phyloP scores from a whole-genome alignment of 2,113 vertebrate species.

The Odontophorus gujanensis region DNA sequence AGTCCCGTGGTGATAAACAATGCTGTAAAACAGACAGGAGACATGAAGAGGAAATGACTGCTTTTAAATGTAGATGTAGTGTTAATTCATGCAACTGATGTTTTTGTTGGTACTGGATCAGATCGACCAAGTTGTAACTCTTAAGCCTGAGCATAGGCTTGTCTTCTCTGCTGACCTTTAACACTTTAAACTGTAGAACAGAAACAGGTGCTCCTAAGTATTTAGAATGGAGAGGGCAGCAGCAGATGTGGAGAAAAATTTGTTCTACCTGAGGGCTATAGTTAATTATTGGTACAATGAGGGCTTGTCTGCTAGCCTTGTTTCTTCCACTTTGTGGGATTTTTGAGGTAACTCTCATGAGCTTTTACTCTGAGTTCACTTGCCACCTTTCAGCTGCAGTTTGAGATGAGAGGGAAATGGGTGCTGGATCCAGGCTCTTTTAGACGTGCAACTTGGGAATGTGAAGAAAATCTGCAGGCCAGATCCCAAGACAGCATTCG shows the following conservation, averaged over 20 bases:
- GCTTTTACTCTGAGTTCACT: not conserved
- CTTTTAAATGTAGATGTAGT: not conserved
- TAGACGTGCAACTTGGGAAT: no score
- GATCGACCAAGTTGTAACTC: not conserved
- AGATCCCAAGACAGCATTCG: not conserved
- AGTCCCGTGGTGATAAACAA: not conserved
- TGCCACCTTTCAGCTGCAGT: not conserved
- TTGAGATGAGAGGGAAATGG: not conserved
- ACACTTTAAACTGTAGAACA: not conserved
- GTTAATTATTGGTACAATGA: not conserved
- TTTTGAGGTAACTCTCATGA: not conserved
- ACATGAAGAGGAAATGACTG: accelerated
- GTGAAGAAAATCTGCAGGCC: not conserved
- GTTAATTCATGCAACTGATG: not conserved
- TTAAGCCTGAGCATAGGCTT: not conserved
- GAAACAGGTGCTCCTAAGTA: accelerated
- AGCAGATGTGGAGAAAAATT: not conserved
- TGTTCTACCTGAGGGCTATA: not conserved
- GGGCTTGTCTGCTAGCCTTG: accelerated
- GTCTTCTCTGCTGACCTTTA: not conserved
- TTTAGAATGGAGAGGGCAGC: not conserved
- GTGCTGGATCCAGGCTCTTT: not conserved
- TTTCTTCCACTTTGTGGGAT: not conserved
- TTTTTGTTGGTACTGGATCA: not conserved
- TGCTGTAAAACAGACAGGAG: not conserved